A percentile compares a stretch with the other conserved stretches of the same genome.
Evolutionary conservation across 2,113 vertebrate genomes (phyloP).

Genomic region (Okapia johnstoni): DNA sequence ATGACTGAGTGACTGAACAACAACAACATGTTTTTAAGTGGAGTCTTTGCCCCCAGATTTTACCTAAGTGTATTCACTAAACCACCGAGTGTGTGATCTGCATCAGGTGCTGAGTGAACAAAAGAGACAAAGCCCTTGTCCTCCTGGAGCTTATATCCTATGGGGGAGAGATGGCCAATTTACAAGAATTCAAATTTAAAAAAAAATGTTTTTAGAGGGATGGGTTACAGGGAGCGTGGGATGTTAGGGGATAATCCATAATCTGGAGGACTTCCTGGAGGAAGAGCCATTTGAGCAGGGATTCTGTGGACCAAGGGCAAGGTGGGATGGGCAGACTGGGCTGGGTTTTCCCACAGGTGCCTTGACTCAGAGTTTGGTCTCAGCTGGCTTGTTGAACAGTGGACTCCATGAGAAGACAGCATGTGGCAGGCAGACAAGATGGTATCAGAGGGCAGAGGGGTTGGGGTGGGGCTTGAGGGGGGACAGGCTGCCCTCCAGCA

Average conservation of each 20-base stretch:
- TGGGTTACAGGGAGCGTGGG: too few species aligned
- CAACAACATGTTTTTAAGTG: background rate
- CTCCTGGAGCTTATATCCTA: background rate
- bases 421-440: background rate
- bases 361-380: background rate
- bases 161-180: background rate
- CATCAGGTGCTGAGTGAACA: background rate
- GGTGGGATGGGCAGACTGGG: background rate
- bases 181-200: background rate
- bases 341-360: background rate
- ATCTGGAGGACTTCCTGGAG: background rate
- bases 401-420: background rate
- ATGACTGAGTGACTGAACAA: background rate
- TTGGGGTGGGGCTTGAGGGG: accelerated
- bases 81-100: background rate
- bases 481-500: background rate
- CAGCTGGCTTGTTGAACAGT: background rate
- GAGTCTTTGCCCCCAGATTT: background rate
- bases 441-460: background rate
- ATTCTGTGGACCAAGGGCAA: background rate
- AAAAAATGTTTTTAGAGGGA: background rate
- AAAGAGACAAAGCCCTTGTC: background rate
- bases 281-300: background rate
- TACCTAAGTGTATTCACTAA: background rate
- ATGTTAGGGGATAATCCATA: background rate